Conservation (phyloP, 2,888 invertebrate genomes). For the Agapostemon virescens region DNA sequence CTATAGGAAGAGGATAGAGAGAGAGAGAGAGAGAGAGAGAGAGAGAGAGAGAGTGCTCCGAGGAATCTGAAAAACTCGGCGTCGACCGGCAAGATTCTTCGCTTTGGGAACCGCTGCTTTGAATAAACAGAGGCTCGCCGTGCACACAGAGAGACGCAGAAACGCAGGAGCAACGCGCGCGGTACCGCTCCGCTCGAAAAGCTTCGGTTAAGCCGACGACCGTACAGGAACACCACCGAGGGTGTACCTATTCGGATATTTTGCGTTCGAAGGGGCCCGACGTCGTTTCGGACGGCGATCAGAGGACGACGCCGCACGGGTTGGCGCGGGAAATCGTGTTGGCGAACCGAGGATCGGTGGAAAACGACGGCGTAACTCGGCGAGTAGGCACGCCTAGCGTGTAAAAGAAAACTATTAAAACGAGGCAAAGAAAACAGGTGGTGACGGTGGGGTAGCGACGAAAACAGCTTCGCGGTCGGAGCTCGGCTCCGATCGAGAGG, state of each 20-base stretch:
- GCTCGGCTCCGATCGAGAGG: conserved; percentile 31
- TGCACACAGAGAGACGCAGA: background rate
- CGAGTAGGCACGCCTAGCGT: background rate
- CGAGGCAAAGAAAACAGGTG: conserved; percentile 37
- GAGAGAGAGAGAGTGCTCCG: background rate
- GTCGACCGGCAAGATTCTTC: background rate
- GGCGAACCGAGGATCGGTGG: too few species aligned
- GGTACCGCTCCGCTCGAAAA: background rate
- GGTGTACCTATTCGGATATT: background rate
- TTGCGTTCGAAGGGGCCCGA: background rate
- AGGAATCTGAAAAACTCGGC: background rate
- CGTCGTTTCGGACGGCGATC: too few species aligned
- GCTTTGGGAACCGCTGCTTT: conserved; percentile 25
- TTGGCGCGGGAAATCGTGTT: too few species aligned
- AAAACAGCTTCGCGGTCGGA: conserved; percentile 29
- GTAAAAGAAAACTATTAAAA: conserved; percentile 5
- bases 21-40: too few species aligned
- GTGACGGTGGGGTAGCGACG: conserved; percentile 21
- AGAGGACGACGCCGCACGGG: too few species aligned
- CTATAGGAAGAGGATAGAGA: too few species aligned
- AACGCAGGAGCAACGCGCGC: background rate
- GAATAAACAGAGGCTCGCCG: conserved; percentile 27
- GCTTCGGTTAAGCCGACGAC: background rate
- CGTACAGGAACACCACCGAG: background rate
- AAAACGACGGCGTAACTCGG: too few species aligned